Percentiles rank a stretch among this genome's conserved stretches.
phyloP scores from a whole-genome alignment of 2,888 invertebrate species.

The Dioctria rufipes region DNA sequence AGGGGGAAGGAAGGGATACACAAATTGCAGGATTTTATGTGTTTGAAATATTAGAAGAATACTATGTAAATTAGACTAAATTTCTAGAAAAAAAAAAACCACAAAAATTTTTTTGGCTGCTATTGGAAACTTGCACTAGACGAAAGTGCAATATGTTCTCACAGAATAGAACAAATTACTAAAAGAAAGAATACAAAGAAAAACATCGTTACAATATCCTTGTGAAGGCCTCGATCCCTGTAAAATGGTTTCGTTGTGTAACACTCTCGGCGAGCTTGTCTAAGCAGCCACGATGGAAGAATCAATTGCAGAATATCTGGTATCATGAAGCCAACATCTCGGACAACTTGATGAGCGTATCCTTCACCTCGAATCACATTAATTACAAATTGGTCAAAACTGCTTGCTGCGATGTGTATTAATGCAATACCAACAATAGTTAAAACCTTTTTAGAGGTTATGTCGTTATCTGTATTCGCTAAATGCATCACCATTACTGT shows the following conservation, averaged over 20 bases:
- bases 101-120: constrained; percentile 14
- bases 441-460: constrained; percentile 75
- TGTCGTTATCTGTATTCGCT: constrained; percentile 72
- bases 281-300: constrained; percentile 74
- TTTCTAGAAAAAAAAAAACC: constrained; percentile 1
- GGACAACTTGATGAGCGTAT: constrained; percentile 78
- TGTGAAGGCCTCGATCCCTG: constrained; percentile 69
- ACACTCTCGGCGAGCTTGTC: constrained; percentile 68
- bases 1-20: neutral
- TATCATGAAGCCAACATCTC: constrained; percentile 79
- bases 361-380: constrained; percentile 79
- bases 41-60: constrained; percentile 1
- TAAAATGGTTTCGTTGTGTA: constrained; percentile 69
- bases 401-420: constrained; percentile 76
- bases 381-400: constrained; percentile 78
- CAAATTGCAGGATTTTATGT: neutral
- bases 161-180: constrained; percentile 70
- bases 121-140: no score
- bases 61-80: neutral
- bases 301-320: constrained; percentile 78
- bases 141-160: constrained; percentile 61
- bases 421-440: constrained; percentile 75
- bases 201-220: constrained; percentile 61
- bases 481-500: constrained; percentile 75
- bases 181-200: constrained; percentile 68